Evolutionary conservation across 2,888 invertebrate genomes (phyloP), one percentile per base, ranked within the genome.

Genomic region (Polydesmus complanatus): DNA sequence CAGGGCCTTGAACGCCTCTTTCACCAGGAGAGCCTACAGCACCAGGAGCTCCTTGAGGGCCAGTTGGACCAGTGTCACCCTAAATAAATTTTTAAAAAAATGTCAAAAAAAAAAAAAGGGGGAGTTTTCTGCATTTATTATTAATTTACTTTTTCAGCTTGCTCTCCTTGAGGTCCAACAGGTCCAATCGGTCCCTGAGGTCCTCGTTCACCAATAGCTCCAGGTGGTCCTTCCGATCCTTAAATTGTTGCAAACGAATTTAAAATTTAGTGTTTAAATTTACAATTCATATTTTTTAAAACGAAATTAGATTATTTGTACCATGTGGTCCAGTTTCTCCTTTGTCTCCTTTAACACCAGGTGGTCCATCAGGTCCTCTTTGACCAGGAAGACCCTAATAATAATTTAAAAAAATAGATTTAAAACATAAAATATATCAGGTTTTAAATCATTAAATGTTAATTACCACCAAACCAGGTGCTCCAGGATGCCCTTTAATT

Each of bases 201-300:
- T 0, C 88, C 88, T 70, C 87, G 81, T 69, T 87, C 86, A 64
- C 88, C 72, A 79, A 80, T 62, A 80, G 79, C 61, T 77, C 88
- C 88, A 68, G 82, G 74, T 25, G 85, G 83, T 61, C 90, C 90
- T 74, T 87, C 88, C 18, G 84, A 83, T 5, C 90, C 89, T 27
- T n/a, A n/a, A n/a, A n/a, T n/a, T n/a, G n/a, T n/a, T n/a, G n/a
- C n/a, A n/a, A n/a, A n/a, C n/a, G n/a, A n/a, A n/a, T n/a, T n/a
- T n/a, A n/a, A n/a, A n/a, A n/a, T n/a, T n/a, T n/a, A n/a, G n/a
- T n/a, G n/a, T n/a, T n/a, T n/a, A n/a, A n/a, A n/a, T n/a, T n/a
- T n/a, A n/a, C n/a, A n/a, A n/a, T n/a, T n/a, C n/a, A n/a, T n/a
- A n/a, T n/a, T n/a, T n/a, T n/a, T n/a, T n/a, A n/a, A n/a, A n/a